phyloP scores from a whole-genome alignment of 2,113 vertebrate genomes.

The Struthidea cinerea region DNA sequence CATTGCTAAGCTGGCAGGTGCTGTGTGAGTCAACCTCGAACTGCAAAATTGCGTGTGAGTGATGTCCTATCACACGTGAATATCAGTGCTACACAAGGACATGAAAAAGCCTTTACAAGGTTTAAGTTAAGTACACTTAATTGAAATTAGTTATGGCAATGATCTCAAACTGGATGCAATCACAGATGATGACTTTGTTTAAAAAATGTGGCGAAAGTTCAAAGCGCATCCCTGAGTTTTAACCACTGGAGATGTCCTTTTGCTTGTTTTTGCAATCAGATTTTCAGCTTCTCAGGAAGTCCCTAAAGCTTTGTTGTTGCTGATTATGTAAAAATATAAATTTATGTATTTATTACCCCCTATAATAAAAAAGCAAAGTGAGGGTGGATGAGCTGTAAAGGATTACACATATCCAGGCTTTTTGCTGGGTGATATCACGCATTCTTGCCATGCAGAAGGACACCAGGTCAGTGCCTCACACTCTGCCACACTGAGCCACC shows the following conservation, averaged over 20 bases:
- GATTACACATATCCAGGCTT: neutral
- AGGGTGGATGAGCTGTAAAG: neutral
- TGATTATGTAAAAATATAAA: neutral
- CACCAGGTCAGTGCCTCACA: neutral
- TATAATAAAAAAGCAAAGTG: neutral
- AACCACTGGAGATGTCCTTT: neutral
- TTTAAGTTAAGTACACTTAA: neutral
- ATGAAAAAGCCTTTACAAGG: neutral
- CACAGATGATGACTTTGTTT: neutral
- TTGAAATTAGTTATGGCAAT: neutral
- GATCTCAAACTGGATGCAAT: neutral
- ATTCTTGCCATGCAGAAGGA: rapidly evolving
- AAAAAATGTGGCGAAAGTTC: neutral
- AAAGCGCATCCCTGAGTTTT: neutral
- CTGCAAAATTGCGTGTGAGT: neutral
- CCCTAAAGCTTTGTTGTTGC: neutral
- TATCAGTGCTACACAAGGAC: rapidly evolving
- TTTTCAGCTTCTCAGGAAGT: neutral
- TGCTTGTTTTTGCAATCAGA: neutral
- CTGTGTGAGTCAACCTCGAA: neutral
- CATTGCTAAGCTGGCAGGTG: neutral
- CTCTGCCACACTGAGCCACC: neutral
- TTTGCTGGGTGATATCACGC: neutral
- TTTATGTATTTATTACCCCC: neutral
- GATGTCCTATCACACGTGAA: neutral